Percentiles rank a stretch among this genome's conserved stretches.
Evolutionary conservation across 2,888 invertebrate species (phyloP).

Genomic region (Andrena bicolor): DNA sequence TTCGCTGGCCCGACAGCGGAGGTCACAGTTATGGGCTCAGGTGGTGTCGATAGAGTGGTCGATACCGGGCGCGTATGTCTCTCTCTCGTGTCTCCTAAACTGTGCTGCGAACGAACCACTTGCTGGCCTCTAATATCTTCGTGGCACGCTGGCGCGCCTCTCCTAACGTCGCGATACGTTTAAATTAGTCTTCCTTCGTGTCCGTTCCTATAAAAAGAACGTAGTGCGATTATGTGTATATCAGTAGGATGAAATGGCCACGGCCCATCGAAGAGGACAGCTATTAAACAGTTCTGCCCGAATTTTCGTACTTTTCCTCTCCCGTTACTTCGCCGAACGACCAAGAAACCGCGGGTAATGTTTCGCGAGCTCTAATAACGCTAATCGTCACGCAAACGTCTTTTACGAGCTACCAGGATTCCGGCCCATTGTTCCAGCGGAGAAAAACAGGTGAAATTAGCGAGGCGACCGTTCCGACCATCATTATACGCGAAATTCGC

Average conservation of each 20-base stretch:
- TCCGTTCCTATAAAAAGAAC: not conserved
- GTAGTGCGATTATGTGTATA: too few relatives aligned
- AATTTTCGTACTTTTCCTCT: not conserved
- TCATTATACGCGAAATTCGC: constrained; percentile 15
- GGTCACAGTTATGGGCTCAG: constrained; percentile 64
- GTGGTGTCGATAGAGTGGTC: constrained; percentile 61
- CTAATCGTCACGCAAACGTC: constrained; percentile 9
- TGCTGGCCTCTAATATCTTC: not conserved
- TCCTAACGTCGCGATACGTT: not conserved
- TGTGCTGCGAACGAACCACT: constrained; percentile 1
- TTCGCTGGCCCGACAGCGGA: constrained; percentile 20
- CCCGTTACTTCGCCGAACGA: not conserved
- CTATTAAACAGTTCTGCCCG: not conserved
- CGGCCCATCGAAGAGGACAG: not conserved
- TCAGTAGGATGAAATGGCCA: not conserved
- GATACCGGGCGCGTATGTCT: constrained; percentile 49
- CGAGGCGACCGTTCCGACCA: not conserved
- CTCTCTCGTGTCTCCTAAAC: constrained; percentile 6
- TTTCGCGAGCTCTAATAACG: not conserved
- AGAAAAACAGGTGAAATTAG: constrained; percentile 22
- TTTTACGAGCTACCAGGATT: not conserved
- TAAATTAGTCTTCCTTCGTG: not conserved
- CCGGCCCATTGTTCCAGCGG: not conserved
- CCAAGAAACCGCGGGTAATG: not conserved
- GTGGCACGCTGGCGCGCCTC: not conserved